A percentile compares a stretch with the other conserved stretches of the same genome.
Evolutionary conservation across 2,797 vertebrate species (phyloP).

Genomic region (Prionace glauca): DNA sequence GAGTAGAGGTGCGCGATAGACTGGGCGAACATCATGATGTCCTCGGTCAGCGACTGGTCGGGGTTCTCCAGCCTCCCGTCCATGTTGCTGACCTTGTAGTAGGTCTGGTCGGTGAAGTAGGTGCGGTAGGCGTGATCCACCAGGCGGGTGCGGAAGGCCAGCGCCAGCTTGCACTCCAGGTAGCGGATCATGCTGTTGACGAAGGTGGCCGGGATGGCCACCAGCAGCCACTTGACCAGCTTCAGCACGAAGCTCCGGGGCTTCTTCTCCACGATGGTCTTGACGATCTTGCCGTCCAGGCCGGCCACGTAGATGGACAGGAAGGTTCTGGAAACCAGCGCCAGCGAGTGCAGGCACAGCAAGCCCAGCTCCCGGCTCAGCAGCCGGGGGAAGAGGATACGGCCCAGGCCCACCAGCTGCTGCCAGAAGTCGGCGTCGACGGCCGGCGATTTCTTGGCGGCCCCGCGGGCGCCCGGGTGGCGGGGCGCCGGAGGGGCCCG

Average conservation of each 20-base stretch:
- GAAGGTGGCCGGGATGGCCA: constrained; percentile 94
- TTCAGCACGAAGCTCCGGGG: constrained; percentile 77
- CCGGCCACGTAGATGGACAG: constrained; percentile 92
- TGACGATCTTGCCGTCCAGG: constrained; percentile 91
- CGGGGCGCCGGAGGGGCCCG: constrained; percentile 55
- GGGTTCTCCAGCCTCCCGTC: constrained; percentile 89
- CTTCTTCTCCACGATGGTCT: constrained; percentile 89
- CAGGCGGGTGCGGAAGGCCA: constrained; percentile 88
- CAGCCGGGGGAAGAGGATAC: constrained; percentile 81
- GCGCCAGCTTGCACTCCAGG: constrained; percentile 87
- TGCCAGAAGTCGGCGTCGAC: constrained; percentile 76
- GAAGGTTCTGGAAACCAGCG: constrained; percentile 87
- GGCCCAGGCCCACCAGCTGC: constrained; percentile 78
- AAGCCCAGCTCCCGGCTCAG: constrained; percentile 76
- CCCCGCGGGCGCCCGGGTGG: constrained; percentile 39
- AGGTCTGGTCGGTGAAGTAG: constrained; percentile 90
- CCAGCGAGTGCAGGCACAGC: constrained; percentile 82
- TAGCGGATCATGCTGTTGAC: constrained; percentile 96
- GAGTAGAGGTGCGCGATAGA: constrained; percentile 93
- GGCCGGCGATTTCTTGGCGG: constrained; percentile 60
- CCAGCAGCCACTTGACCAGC: constrained; percentile 87
- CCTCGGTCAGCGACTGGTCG: constrained; percentile 93
- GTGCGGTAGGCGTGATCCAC: constrained; percentile 84
- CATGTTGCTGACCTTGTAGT: constrained; percentile 92
- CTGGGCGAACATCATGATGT: constrained; percentile 94